phyloP scores from a whole-genome alignment of 2,797 vertebrate genomes.

The Sebastes cheni region DNA sequence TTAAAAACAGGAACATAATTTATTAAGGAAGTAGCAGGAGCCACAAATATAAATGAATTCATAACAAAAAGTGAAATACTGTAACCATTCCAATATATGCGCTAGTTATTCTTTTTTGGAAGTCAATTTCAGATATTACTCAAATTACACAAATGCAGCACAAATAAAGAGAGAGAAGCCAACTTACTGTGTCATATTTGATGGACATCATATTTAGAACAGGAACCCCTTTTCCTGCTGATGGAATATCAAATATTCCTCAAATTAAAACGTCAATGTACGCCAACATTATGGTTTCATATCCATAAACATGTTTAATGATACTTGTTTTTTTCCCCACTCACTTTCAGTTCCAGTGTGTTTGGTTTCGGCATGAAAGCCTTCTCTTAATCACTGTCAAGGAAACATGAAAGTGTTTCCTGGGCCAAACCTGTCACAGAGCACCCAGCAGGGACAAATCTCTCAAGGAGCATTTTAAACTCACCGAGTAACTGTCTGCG shows the following conservation, averaged over 20 bases:
- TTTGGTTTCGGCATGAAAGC: not conserved
- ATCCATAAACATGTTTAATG: not conserved
- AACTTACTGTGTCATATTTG: not conserved
- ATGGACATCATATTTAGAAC: not conserved
- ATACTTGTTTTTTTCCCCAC: not conserved
- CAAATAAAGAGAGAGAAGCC: not conserved
- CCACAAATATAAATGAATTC: not conserved
- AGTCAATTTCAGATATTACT: not conserved
- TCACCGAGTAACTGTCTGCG: conserved; percentile 15
- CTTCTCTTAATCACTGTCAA: conserved; percentile 10
- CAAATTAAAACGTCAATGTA: not conserved
- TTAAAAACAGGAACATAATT: not conserved
- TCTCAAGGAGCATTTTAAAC: conserved; percentile 31
- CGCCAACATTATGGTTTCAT: not conserved
- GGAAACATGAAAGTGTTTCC: conserved; percentile 24
- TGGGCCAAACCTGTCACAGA: not conserved
- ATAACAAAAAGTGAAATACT: not conserved
- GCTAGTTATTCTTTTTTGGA: not conserved
- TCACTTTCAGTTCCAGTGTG: not conserved
- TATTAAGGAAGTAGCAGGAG: not conserved
- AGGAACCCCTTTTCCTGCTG: not conserved
- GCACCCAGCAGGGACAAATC: conserved; percentile 16
- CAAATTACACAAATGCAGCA: not conserved
- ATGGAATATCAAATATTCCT: not conserved
- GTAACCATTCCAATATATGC: not conserved